Evolutionary conservation across 2,888 invertebrate species (phyloP).

Genomic region (Patella caerulea): DNA sequence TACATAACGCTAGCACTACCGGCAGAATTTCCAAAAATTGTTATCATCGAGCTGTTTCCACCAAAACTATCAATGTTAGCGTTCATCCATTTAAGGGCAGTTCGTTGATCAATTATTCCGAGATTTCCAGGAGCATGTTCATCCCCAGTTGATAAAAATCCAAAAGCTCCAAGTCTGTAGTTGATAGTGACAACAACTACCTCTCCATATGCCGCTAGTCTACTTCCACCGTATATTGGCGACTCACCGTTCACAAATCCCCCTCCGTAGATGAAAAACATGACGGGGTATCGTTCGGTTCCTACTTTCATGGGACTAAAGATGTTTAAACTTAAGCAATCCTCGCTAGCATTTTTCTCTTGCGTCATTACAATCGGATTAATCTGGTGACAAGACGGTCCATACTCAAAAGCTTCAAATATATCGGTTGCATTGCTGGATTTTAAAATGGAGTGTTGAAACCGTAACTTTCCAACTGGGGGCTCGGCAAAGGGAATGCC

Average conservation of each 20-base stretch:
- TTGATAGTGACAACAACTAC: conserved; percentile 50
- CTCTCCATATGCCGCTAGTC: conserved; percentile 39
- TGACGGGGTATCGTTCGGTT: conserved; percentile 29
- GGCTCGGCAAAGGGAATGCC: conserved; percentile 65
- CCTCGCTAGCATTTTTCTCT: conserved; percentile 35
- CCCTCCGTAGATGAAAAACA: conserved; percentile 49
- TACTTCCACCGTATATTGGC: conserved; percentile 42
- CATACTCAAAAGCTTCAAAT: conserved; percentile 86
- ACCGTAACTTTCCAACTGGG: conserved; percentile 75
- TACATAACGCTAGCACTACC: conserved; percentile 23
- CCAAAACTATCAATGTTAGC: conserved; percentile 28
- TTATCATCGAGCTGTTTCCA: conserved; percentile 24
- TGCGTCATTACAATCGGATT: too few species aligned
- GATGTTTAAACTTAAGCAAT: conserved; percentile 53
- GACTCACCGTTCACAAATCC: conserved; percentile 44
- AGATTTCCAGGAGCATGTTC: conserved; percentile 49
- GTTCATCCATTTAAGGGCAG: conserved; percentile 52
- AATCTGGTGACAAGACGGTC: conserved; percentile 85
- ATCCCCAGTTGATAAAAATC: conserved; percentile 55
- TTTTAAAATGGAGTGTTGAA: conserved; percentile 50
- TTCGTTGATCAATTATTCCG: conserved; percentile 54
- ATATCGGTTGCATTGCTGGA: conserved; percentile 71
- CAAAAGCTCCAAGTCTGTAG: conserved; percentile 49
- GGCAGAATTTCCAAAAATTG: conserved; percentile 25
- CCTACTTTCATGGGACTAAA: conserved; percentile 37